Evolutionary conservation across 2,113 vertebrate species (phyloP), one percentile per base, ranked within the genome.

Genomic region (Hypanus sabinus): DNA sequence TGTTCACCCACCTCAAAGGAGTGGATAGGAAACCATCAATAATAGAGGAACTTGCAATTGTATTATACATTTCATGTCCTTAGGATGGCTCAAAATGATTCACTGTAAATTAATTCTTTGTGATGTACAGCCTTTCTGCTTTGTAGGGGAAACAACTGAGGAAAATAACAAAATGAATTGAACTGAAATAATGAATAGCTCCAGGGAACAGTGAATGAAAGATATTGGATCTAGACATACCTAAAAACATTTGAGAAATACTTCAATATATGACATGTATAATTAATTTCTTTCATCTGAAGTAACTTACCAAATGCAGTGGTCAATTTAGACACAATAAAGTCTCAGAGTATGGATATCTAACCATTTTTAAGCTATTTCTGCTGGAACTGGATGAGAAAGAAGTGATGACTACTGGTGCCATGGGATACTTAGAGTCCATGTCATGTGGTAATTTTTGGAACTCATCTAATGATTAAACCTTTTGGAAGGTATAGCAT

Each of bases 1-100:
- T 83, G 18, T 38, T 83, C 18, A 83, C 46, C 55, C 27, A 24
- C 38, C 38, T 6, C 16, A 55, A 24, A 83, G 0, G 20, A 83
- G 38, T 83, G 80, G 60, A 12, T 30, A 62, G 57, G 30, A 87
- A 3, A n/a, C 27, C 57, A 60, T 60, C 55, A 55, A 87, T 87
- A 60, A 24, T 12, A 60, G 8, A 77, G 60, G 27, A 87, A 30
- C 4, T 85, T 62, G 27, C 83, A 62, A 62, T 62, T 62, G 2
- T 33, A 88, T 88, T 36, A 79, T 79, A n/a, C 14, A 12, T 62
- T 18, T 88, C 30, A 65, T n/a, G 1, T 65, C 83, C 83, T 87
- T 57, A n/a, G 27, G 55, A 87, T 87, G 55, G 57, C 27, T 60
- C 83, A 87, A 87, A 87, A 27, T 87, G 83, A 87, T n/a, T 87